Percentiles rank a stretch among this genome's conserved stretches.
Conservation (phyloP, 2,888 invertebrate genomes). For the Seladonia tumulorum region DNA sequence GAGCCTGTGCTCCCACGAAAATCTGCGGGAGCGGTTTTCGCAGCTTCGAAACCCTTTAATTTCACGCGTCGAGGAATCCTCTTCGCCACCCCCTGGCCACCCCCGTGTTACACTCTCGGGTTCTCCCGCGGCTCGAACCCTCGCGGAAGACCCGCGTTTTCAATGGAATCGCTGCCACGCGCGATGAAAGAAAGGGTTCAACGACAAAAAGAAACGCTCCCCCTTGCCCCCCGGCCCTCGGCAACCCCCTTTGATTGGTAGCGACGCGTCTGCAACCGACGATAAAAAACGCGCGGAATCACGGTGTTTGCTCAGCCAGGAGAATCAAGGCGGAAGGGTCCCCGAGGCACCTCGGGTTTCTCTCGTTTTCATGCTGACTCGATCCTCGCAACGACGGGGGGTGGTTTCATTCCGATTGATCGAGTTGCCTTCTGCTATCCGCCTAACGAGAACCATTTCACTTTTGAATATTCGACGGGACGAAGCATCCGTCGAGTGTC, state of each 20-base stretch:
- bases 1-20: constrained; percentile 2
- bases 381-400: background rate
- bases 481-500: background rate
- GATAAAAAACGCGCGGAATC: constrained; percentile 44
- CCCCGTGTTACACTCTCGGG: background rate
- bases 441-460: background rate
- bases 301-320: constrained; percentile 4
- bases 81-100: constrained; percentile 5
- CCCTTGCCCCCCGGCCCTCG: background rate
- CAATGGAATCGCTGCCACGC: constrained; percentile 27
- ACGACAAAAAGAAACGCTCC: constrained; percentile 20
- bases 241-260: constrained; percentile 18
- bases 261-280: constrained; percentile 39
- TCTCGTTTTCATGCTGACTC: background rate
- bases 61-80: constrained; percentile 57
- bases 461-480: background rate
- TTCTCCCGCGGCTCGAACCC: background rate
- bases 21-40: constrained; percentile 52
- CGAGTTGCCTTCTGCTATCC: background rate
- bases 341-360: background rate
- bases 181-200: constrained; percentile 60
- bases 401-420: constrained; percentile 3
- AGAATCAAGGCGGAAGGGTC: constrained; percentile 13
- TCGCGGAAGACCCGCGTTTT: constrained; percentile 17
- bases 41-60: constrained; percentile 61